These are phyloP conservation scores for Norana najaformis DNA, from an alignment of 2,888 invertebrate species.

Conservation along the genomic window DNA sequence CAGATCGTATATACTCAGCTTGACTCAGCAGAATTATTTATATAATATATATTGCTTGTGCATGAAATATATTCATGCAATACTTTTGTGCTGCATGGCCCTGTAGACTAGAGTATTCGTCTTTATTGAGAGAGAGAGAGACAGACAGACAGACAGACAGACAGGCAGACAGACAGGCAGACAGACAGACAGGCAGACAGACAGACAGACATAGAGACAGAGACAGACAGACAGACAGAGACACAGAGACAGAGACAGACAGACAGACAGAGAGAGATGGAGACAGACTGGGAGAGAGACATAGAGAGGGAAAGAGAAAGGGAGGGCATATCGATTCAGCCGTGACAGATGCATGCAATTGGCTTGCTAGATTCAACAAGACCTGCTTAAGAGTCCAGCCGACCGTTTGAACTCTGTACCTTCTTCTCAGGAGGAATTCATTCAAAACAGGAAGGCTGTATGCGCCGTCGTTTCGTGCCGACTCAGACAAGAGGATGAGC, in stretches of 20 bases:
- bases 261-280: too few species aligned
- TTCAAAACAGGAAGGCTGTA: background rate
- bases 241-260: too few species aligned
- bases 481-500: background rate
- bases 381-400: background rate
- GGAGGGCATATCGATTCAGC: background rate
- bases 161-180: too few species aligned
- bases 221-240: too few species aligned
- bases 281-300: too few species aligned
- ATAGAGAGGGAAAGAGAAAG: too few species aligned
- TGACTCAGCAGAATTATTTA: too few species aligned
- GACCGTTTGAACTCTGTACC: background rate
- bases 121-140: background rate
- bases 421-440: background rate
- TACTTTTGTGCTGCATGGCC: background rate
- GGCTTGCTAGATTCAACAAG: background rate
- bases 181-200: too few species aligned
- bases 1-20: too few species aligned
- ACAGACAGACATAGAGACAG: too few species aligned
- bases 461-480: background rate
- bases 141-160: too few species aligned
- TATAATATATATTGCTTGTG: too few species aligned
- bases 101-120: background rate
- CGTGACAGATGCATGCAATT: background rate
- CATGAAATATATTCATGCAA: background rate